These are phyloP conservation scores for Gryllus bimaculatus DNA, from an alignment of 1,140 invertebrate genomes.

Conservation along the genomic window DNA sequence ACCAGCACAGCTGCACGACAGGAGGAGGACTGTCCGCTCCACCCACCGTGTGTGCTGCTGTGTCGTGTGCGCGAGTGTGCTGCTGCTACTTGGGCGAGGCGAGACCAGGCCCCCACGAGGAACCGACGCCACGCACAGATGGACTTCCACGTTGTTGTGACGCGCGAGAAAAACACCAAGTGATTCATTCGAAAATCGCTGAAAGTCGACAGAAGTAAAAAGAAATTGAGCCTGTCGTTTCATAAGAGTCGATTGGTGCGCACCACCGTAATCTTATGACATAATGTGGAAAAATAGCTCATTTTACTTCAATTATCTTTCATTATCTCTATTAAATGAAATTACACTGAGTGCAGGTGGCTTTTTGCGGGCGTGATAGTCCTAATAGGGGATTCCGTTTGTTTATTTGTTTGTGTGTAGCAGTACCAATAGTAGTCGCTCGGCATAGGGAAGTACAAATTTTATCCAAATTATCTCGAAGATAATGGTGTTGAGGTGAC, in stretches of 20 bases:
- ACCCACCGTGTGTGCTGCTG: not conserved
- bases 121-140: not conserved
- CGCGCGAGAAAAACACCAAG: not conserved
- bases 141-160: not conserved
- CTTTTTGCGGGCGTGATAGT: not conserved
- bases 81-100: too few species aligned
- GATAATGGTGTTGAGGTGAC: not conserved
- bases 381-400: not conserved
- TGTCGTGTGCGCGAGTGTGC: not conserved
- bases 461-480: not conserved
- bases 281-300: not conserved
- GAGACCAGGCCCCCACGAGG: not conserved
- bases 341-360: not conserved
- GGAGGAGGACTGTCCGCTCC: not conserved
- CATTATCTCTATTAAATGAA: not conserved
- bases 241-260: not conserved
- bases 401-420: not conserved
- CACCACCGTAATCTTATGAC: not conserved
- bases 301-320: slow-evolving; percentile 1
- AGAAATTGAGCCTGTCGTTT: not conserved
- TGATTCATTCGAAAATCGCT: slow-evolving; percentile 1
- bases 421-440: not conserved
- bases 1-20: not conserved
- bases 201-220: not conserved
- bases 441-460: not conserved